These are phyloP conservation scores for Brachymystax lenok DNA, from an alignment of 2,797 vertebrate species.

Conservation along the genomic window DNA sequence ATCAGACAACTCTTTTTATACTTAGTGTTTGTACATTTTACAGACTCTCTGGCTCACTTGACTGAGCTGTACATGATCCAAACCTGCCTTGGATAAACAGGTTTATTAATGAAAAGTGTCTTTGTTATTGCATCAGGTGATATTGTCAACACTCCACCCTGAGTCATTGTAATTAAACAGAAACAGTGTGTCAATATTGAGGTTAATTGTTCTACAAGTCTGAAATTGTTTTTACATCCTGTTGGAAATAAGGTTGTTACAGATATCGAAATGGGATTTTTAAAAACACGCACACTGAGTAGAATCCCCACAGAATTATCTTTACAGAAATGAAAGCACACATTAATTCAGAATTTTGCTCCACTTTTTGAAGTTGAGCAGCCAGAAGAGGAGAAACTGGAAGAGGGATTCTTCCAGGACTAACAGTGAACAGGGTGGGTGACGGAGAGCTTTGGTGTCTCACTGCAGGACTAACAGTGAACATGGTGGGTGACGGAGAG, in stretches of 20 bases:
- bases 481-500: neutral
- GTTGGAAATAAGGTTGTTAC: neutral
- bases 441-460: neutral
- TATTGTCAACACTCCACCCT: neutral
- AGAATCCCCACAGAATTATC: neutral
- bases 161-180: neutral
- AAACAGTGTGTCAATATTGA: neutral
- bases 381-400: slow-evolving; percentile 22
- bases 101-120: neutral
- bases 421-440: slow-evolving; percentile 7
- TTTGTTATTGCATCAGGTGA: neutral
- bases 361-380: slow-evolving; percentile 36
- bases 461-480: slow-evolving; percentile 24
- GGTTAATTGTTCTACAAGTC: neutral
- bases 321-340: no score
- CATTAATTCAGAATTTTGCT: no score
- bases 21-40: neutral
- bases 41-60: neutral
- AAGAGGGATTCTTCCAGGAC: slow-evolving; percentile 33
- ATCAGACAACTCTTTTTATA: neutral
- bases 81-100: neutral
- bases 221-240: neutral
- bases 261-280: neutral
- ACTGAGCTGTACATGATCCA: neutral
- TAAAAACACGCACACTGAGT: neutral